Evolutionary conservation across 2,888 invertebrate species (phyloP).

Genomic region (Ganaspis brasiliensis): DNA sequence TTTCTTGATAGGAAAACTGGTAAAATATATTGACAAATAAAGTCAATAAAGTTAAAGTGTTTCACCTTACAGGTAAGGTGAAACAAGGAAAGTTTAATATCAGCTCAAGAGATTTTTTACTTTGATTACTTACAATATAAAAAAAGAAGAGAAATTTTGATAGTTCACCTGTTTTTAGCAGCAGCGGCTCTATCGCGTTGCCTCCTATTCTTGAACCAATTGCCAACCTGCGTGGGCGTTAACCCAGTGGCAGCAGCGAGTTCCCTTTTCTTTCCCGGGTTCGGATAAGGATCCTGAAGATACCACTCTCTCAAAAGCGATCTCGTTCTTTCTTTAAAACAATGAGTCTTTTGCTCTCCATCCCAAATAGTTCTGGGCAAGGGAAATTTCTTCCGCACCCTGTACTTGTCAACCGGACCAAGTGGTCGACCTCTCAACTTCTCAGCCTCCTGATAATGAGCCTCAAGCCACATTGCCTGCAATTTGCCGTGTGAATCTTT

Average conservation of each 20-base stretch:
- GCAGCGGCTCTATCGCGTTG: conserved; percentile 95
- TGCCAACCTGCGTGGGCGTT: conserved; percentile 96
- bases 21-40: no score
- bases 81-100: no score
- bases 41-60: no score
- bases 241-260: conserved; percentile 94
- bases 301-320: conserved; percentile 98
- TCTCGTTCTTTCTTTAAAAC: conserved; percentile 97
- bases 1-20: no score
- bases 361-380: conserved; percentile 96
- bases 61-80: no score
- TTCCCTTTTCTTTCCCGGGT: conserved; percentile 96
- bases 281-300: conserved; percentile 97
- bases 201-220: conserved; percentile 95
- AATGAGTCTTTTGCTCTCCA: conserved; percentile 97
- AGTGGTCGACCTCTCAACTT: conserved; percentile 93
- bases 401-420: conserved; percentile 96
- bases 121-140: no score
- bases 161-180: conserved; percentile 95
- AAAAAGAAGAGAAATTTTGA: no score
- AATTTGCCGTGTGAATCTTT: conserved; percentile 94
- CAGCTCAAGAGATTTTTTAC: not conserved
- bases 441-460: conserved; percentile 96
- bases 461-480: conserved; percentile 96
- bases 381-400: conserved; percentile 96